phyloP scores from a whole-genome alignment of 2,888 invertebrate species.

The Xylota sylvarum region DNA sequence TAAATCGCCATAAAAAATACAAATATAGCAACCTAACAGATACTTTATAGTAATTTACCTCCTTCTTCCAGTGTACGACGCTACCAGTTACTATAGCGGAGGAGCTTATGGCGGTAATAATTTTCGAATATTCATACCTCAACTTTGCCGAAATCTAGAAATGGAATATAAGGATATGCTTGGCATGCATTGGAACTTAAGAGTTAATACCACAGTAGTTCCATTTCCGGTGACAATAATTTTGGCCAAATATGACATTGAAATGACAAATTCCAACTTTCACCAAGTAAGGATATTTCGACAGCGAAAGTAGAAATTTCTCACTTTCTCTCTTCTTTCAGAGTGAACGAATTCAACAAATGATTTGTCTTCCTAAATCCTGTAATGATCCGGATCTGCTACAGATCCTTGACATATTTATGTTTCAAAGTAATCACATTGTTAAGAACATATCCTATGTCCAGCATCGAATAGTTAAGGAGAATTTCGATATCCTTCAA shows the following conservation, averaged over 20 bases:
- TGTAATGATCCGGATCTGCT: slow-evolving; percentile 79
- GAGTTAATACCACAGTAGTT: slow-evolving; percentile 78
- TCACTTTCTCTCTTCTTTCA: slow-evolving; percentile 47
- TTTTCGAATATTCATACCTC: slow-evolving; percentile 87
- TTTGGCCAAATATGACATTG: slow-evolving; percentile 80
- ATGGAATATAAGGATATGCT: slow-evolving; percentile 77
- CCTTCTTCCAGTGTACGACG: slow-evolving; percentile 87
- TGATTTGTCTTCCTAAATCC: slow-evolving; percentile 81
- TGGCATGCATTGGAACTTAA: slow-evolving; percentile 76
- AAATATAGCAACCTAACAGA: no score
- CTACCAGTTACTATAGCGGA: slow-evolving; percentile 90
- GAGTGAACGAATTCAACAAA: slow-evolving; percentile 79
- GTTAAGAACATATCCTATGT: slow-evolving; percentile 80
- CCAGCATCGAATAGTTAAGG: slow-evolving; percentile 78
- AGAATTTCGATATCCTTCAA: slow-evolving; percentile 79
- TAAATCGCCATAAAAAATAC: no score
- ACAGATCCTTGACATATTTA: slow-evolving; percentile 79
- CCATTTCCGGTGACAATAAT: slow-evolving; percentile 80
- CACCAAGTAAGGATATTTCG: slow-evolving; percentile 18
- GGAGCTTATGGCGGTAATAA: slow-evolving; percentile 92
- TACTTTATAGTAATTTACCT: no score
- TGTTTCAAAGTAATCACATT: slow-evolving; percentile 79
- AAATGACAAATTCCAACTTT: slow-evolving; percentile 78
- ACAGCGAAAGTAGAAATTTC: not conserved
- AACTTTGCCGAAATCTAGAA: slow-evolving; percentile 79